Evolutionary conservation across 2,797 vertebrate genomes (phyloP), one percentile per base, ranked within the genome.

Genomic region (Manis pentadactyla): DNA sequence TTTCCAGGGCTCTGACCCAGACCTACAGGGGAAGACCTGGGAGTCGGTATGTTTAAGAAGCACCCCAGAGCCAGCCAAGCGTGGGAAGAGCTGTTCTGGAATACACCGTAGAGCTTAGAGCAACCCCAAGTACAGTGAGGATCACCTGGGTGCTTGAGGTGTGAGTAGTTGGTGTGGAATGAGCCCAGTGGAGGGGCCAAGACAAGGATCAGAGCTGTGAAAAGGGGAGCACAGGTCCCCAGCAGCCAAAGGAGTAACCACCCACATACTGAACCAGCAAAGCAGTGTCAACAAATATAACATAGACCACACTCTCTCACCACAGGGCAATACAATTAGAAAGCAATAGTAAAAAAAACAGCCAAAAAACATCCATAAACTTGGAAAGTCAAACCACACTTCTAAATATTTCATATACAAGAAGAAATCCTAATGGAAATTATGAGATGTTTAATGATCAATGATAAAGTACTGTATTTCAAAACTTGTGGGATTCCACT

Each of bases 341-440:
- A 95, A 94, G 81, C 88, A 90, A 86, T 83, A 82, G 74, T 19
- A 55, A 89, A 92, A 89, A 46, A 86, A 66, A 82, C n/a, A 63
- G 90, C 73, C 93, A 94, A 61, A 63, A 90, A 59, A 21, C n/a
- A 84, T 23, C 51, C n/a, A 12, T 53, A 85, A 57, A n/a, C 88
- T 78, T 79, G 25, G 78, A 97, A 92, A 87, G n/a, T 64, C 89
- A 84, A 94, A 69, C 83, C 64, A 39, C 51, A 78, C 14, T 87
- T 61, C 69, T 94, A 63, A 93, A 92, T 96, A 91, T 94, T 96
- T 94, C 61, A 87, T 53, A 84, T n/a, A 64, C 82, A 91, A 88
- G 53, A 92, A 85, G n/a, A 94, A 82, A 77, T 55, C 6, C 0
- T 71, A 71, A 64, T 77, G 64, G 75, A 68, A 94, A 64, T 78